Evolutionary conservation across 2,797 vertebrate species (phyloP).

Genomic region (Tragelaphus eurycerus): DNA sequence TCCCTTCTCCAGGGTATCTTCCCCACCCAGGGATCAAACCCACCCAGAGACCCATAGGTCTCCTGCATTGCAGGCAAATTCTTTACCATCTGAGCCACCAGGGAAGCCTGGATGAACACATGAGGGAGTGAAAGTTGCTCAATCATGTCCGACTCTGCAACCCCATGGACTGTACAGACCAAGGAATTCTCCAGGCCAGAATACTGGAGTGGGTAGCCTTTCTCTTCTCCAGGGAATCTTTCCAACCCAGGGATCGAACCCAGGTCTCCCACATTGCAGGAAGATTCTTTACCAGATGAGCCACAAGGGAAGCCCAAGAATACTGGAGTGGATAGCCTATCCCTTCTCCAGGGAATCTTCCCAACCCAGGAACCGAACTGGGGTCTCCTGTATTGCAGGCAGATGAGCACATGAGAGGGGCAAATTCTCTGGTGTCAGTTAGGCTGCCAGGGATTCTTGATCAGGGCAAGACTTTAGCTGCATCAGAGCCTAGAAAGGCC

Average conservation of each 20-base stretch:
- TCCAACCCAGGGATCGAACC: no score
- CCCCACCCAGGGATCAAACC: neutral
- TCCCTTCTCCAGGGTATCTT: neutral
- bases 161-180: fast-evolving
- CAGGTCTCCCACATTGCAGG: no score
- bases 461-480: neutral
- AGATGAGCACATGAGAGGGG: neutral
- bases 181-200: neutral
- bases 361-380: fast-evolving
- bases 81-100: neutral
- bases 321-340: neutral
- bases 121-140: neutral
- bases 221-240: no score
- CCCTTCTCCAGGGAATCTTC: neutral
- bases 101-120: neutral
- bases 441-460: neutral
- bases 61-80: neutral
- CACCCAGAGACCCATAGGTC: no score
- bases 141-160: fast-evolving
- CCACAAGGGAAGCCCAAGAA: no score
- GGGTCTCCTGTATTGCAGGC: neutral
- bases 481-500: neutral
- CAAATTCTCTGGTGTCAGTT: neutral
- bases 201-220: neutral
- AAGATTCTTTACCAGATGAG: no score